Evolutionary conservation across 2,113 vertebrate genomes (phyloP), one percentile per base, ranked within the genome.

Genomic region (Forbesichthys agassizii): DNA sequence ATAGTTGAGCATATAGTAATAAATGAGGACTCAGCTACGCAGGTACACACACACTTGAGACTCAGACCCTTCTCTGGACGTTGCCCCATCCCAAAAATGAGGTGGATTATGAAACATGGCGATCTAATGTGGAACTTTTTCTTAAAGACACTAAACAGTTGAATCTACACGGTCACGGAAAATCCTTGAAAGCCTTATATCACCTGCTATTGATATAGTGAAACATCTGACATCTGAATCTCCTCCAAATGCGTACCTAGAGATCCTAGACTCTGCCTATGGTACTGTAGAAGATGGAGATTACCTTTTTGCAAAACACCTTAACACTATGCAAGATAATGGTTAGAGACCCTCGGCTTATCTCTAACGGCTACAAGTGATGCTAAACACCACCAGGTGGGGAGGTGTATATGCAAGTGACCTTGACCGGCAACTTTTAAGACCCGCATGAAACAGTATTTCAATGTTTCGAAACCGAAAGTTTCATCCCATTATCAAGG

Each of bases 221-320:
- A 61, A 48, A 3, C 36, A 61, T 11, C 11, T 61, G 46, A 16
- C 36, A 61, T 14, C 36, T 11, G n/a, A 61, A 9, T 16, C 33
- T n/a, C 18, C 48, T 6, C 61, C 27, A 14, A 5, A 3, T 13
- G 11, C 14, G 27, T 58, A 58, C 16, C 33, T 58, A 10, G 56
- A 58, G 20, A 58, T 36, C 12, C 12, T 64, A 14, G 63, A 10
- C 27, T 27, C 27, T 27, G 27, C 27, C 27, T 27, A 27, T 27
- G 2, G 27, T 27, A 27, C 27, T 27, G 27, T 27, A 27, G 27
- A 27, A 27, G 27, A 27, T 27, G 27, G 27, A 27, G 27, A 27
- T 27, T 1, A 74, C 16, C 58, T 74, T 4, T 74, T 48, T 48
- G 64, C 55, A 8, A 73, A 73, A 13, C 42, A 18, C 27, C 10